phyloP scores from a whole-genome alignment of 1,140 invertebrate species.

The Cydia splendana region DNA sequence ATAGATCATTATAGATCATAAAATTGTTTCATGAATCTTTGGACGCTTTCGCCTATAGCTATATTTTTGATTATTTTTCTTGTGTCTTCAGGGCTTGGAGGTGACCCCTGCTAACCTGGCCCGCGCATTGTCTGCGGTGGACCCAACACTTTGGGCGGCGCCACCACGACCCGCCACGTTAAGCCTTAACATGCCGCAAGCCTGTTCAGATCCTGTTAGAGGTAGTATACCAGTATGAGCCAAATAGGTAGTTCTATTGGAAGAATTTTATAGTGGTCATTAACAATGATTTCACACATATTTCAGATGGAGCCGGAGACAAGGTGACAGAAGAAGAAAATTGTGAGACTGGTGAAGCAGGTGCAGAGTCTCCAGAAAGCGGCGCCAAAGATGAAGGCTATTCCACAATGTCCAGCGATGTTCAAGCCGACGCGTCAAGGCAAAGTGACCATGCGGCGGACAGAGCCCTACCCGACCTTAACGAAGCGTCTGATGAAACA shows the following conservation, averaged over 20 bases:
- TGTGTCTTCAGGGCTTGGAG: conserved; percentile 74
- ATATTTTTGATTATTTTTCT: too few relatives aligned
- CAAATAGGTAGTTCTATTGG: not conserved
- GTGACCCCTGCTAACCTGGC: conserved; percentile 81
- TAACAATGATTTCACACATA: not conserved
- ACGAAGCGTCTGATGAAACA: conserved; percentile 86
- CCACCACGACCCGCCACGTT: conserved; percentile 83
- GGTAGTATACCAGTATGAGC: conserved; percentile 38
- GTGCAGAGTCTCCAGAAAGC: conserved; percentile 85
- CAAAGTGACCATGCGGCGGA: conserved; percentile 79
- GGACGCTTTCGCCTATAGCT: too few relatives aligned
- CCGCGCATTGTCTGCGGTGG: conserved; percentile 81
- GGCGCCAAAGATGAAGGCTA: conserved; percentile 92
- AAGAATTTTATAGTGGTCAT: not conserved
- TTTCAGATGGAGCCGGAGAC: conserved; percentile 62
- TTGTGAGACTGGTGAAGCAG: conserved; percentile 75
- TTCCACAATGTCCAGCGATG: conserved; percentile 94
- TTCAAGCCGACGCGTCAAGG: conserved; percentile 85
- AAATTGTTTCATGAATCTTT: not conserved
- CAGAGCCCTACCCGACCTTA: conserved; percentile 84
- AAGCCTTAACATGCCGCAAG: conserved; percentile 82
- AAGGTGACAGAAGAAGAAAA: conserved; percentile 76
- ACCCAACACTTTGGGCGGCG: conserved; percentile 83
- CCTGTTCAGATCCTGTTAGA: conserved; percentile 53
- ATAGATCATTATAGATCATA: not conserved